phyloP scores from a whole-genome alignment of 2,113 vertebrate genomes.

The Thamnophis sirtalis region DNA sequence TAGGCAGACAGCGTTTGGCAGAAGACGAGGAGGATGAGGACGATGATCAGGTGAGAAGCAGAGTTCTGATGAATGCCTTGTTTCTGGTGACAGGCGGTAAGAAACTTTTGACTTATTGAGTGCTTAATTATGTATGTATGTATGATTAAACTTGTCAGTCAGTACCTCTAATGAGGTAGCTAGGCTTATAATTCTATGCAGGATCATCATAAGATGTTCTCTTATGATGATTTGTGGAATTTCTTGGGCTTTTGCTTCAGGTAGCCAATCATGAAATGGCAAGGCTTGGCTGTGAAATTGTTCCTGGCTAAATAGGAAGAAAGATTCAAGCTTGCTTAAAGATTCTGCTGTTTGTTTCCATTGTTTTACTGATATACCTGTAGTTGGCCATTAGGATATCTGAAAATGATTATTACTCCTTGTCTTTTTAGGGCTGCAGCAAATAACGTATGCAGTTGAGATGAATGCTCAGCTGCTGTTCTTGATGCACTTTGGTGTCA shows the following conservation, averaged over 20 bases:
- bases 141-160: neutral
- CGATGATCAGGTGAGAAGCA: slow-evolving; percentile 86
- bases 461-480: neutral
- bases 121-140: neutral
- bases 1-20: slow-evolving; percentile 92
- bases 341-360: neutral
- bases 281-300: neutral
- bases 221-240: neutral
- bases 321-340: neutral
- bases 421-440: slow-evolving; percentile 11
- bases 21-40: slow-evolving; percentile 98
- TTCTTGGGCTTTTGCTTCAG: neutral
- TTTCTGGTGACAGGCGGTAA: neutral
- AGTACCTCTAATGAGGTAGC: neutral
- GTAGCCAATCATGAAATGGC: neutral
- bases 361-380: neutral
- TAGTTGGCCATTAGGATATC: neutral
- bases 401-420: neutral
- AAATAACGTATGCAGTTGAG: neutral
- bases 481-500: neutral
- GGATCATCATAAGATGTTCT: neutral
- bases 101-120: neutral
- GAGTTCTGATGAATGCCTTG: neutral
- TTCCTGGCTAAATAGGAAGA: neutral
- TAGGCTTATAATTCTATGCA: neutral